phyloP scores from a whole-genome alignment of 2,888 invertebrate genomes.

The Ametastegia equiseti region DNA sequence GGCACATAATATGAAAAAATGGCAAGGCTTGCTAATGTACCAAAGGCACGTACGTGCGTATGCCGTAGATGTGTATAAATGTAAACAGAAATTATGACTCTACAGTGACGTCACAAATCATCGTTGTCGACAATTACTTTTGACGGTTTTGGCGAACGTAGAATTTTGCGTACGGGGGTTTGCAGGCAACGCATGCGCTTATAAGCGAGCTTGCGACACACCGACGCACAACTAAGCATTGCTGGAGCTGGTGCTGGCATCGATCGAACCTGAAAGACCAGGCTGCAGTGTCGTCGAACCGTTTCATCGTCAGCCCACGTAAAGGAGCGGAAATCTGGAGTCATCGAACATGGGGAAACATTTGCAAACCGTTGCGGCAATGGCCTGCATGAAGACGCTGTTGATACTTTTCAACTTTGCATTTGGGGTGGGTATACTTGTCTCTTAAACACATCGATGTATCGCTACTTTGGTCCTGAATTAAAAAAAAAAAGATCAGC shows the following conservation, averaged over 20 bases:
- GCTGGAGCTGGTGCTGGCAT: conserved; percentile 7
- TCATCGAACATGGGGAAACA: conserved; percentile 81
- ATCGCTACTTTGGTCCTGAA: neutral
- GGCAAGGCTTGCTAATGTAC: neutral
- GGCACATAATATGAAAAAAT: neutral
- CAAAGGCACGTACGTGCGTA: neutral
- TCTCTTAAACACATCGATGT: neutral
- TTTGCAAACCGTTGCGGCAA: conserved; percentile 85
- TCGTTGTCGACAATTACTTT: neutral
- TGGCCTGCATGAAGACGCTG: conserved; percentile 87
- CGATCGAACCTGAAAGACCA: conserved; percentile 38
- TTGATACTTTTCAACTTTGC: conserved; percentile 88
- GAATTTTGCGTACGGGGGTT: neutral
- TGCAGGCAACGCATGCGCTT: conserved; percentile 28
- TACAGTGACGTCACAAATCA: neutral
- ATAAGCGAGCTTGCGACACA: neutral
- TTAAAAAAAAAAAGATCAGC: conserved; percentile 25
- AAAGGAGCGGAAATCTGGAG: conserved; percentile 16
- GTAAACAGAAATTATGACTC: neutral
- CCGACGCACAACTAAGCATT: neutral
- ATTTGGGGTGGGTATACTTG: conserved; percentile 85
- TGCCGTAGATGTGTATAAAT: neutral
- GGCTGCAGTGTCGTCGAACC: conserved; percentile 25
- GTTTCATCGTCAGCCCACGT: conserved; percentile 7
- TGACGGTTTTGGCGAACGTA: neutral